Base-by-base conservation (phyloP, 2,113 vertebrate genomes). In the Sisor rabdophorus region DNA sequence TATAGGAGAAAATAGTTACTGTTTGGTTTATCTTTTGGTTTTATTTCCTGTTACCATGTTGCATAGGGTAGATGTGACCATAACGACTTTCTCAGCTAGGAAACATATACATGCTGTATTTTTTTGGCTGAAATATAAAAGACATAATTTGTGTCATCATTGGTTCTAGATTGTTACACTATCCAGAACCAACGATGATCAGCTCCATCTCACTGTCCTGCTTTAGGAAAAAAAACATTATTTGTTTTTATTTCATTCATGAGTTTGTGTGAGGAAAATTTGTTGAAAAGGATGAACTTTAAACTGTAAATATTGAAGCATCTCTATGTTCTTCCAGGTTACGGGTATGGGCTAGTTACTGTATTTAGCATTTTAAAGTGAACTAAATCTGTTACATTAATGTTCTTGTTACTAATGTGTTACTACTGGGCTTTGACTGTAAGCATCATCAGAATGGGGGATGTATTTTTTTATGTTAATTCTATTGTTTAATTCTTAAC, bases 41-140 rank as follows among this genome's bases (percentile, higher is more conserved):
- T 56, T 11, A 5, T n/a, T 75, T 67, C 30, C 26, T 47, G 32
- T 44, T 73, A 59, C 61, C n/a, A 28, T 20, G 65, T 69, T 52
- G 19, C 22, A 44, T 6, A 69, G 10, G 16, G 16, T 69, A 6
- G 11, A 28, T 30, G 11, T 69, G n/a, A 7, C 30, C 16, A 19
- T 26, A 15, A 24, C 36, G 26, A 19, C 22, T 26, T 28, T 67
- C 13, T 26, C 7, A 44, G n/a, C 13, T 40, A 48, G 61, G 61
- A 64, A 64, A 64, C 11, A 22, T 47, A 61, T 63, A 40, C n/a
- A 24, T 32, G 12, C 20, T 44, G 26, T 15, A 26, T 48, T 59
- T 47, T 59, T n/a, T n/a, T n/a, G n/a, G n/a, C n/a, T n/a, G n/a
- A n/a, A n/a, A n/a, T n/a, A n/a, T n/a, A n/a, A n/a, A n/a, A n/a